Base-by-base conservation (phyloP, 92 coral and sea anemone genomes). In the Porites lobata region DNA sequence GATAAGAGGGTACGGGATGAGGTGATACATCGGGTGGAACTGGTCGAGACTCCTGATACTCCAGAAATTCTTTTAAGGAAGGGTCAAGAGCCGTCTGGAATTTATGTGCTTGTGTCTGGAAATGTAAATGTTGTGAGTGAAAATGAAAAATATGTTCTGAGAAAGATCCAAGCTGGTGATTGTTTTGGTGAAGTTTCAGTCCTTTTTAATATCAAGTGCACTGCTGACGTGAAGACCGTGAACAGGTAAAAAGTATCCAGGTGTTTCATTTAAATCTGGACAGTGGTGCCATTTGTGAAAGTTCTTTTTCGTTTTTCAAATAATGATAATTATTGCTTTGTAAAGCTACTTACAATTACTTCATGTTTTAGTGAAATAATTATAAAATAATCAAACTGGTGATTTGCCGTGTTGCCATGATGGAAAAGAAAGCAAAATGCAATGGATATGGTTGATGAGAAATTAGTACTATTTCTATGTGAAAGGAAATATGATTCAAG, bases 151-250 rank as follows among this genome's bases (percentile, higher is more conserved):
- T 86, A 81, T 81, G 92, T 93, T 11, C 43, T 95, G 54, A 79
- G 96, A 68, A 92, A 88, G 63, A 75, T 95, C 2, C 61, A 76
- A 1, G 93, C 47, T 7, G 98, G 96, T 6, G 95, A 95, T 18
- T 93, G 89, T 76, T 95, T 95, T 87, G 98, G 98, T 22, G 98
- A 95, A 65, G 95, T 95, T 22, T 95, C 98, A 2, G 92, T 91
- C 6, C 82, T 95, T 65, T 95, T 91, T 86, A 82, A 80, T 6
- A 91, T 80, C 50, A 88, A 81, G 38, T 95, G 98, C 56, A 95
- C 96, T 14, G 98, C 94, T 64, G 93, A 91, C 69, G 96, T 93
- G 38, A 82, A 88, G 38, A 88, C 91, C 2, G 62, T 72, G 15
- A 57, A 90, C 66, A 92, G 98, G 98, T 94, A 12, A 29, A 57